Conservation (phyloP, 2,888 invertebrate species). For the Noctua comes region DNA sequence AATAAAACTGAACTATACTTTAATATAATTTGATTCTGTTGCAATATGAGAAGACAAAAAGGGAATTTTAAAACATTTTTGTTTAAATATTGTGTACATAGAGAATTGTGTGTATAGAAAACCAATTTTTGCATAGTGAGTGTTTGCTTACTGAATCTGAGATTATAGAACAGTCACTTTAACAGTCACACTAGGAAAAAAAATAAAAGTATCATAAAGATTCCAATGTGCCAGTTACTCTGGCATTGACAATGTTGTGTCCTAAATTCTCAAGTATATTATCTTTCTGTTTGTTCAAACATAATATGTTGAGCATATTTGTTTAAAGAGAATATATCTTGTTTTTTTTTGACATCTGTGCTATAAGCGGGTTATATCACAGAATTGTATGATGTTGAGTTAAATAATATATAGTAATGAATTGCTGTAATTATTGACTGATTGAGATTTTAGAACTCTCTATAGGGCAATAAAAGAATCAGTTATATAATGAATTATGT, state of each 20-base stretch:
- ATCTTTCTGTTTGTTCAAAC: slow-evolving; percentile 32
- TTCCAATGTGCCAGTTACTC: slow-evolving; percentile 46
- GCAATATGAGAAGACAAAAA: neutral
- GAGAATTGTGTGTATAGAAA: neutral
- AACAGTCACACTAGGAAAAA: neutral
- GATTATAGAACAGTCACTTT: neutral
- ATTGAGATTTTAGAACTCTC: neutral
- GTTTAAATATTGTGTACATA: neutral
- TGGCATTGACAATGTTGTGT: slow-evolving; percentile 71
- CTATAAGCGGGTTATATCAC: neutral
- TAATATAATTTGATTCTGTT: neutral
- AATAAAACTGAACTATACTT: neutral
- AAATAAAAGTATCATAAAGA: neutral
- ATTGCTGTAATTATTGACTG: neutral
- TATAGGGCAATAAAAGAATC: neutral
- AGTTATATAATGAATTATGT: neutral
- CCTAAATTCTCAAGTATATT: slow-evolving; percentile 67
- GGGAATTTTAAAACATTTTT: neutral
- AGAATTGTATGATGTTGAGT: neutral
- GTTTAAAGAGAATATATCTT: slow-evolving; percentile 10
- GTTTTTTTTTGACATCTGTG: neutral
- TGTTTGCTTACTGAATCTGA: no score
- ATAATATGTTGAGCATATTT: slow-evolving; percentile 20
- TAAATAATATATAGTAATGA: neutral
- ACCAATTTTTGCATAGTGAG: neutral